Evolutionary conservation across 92 coral and sea anemone species (phyloP).

Genomic region (Epizoanthus stellaris): DNA sequence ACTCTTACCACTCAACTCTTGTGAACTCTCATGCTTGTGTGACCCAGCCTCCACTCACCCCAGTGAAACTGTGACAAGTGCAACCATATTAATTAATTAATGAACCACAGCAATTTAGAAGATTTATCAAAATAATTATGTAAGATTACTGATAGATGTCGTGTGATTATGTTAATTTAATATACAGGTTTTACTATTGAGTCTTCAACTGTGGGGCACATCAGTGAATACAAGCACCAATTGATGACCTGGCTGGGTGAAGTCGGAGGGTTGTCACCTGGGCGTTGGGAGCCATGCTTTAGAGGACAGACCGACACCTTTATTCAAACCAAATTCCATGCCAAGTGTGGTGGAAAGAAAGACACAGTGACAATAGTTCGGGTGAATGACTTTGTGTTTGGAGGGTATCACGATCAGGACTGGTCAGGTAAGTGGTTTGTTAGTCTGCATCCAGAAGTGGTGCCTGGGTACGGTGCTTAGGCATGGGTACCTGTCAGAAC

Average conservation of each 20-base stretch:
- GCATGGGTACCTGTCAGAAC: too few species aligned
- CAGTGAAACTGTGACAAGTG: too few species aligned
- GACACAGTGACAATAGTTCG: background rate
- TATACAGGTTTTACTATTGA: background rate
- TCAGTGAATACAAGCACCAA: constrained; percentile 31
- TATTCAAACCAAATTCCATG: background rate
- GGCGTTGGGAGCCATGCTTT: constrained; percentile 26
- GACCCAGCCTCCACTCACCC: too few species aligned
- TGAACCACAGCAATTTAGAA: too few species aligned
- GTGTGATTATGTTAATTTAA: background rate
- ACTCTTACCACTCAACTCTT: too few species aligned
- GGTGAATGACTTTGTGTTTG: constrained; percentile 21
- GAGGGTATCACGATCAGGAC: constrained; percentile 40
- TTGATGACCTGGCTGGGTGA: constrained; percentile 15
- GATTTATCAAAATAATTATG: too few species aligned
- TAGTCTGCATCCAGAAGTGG: background rate
- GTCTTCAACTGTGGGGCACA: constrained; percentile 30
- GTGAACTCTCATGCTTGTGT: too few species aligned
- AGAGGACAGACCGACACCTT: background rate
- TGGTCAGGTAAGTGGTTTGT: constrained; percentile 7
- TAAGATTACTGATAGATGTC: too few species aligned
- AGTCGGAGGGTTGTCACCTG: constrained; percentile 15
- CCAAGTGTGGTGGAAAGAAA: background rate
- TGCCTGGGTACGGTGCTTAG: background rate
- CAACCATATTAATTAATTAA: too few species aligned